These are phyloP conservation scores for Cairina moschata DNA, from an alignment of 2,113 vertebrate genomes.

Conservation along the genomic window DNA sequence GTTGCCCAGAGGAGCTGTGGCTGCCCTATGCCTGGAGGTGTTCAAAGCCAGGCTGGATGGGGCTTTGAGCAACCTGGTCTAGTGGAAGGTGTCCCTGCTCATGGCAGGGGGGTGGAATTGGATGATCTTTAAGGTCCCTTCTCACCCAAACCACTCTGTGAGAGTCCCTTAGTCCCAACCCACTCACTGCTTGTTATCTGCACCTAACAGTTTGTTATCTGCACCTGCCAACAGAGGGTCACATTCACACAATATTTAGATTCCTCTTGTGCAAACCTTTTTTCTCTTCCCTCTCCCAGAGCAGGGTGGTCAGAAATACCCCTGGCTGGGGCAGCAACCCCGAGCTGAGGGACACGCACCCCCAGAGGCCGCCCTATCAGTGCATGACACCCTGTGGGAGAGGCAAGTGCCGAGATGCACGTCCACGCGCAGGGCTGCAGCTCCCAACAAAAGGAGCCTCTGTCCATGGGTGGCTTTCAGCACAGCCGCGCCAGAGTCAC, in stretches of 20 bases:
- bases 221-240: neutral
- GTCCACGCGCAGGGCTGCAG: neutral
- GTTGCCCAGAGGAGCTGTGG: no score
- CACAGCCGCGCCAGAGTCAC: neutral
- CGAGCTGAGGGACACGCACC: accelerated
- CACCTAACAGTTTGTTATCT: neutral
- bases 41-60: no score
- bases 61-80: no score
- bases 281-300: neutral
- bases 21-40: no score
- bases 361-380: neutral
- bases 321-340: accelerated
- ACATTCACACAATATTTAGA: neutral
- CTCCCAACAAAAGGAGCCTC: constrained; percentile 43
- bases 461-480: neutral
- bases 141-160: no score
- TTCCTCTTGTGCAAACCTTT: neutral
- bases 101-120: no score
- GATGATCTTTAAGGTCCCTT: no score
- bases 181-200: neutral
- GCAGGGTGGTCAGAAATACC: accelerated
- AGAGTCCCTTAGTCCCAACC: neutral
- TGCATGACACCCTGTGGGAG: neutral
- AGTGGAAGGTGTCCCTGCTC: no score
- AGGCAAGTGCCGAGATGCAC: neutral